Conservation (phyloP, 2,797 vertebrate species). For the Brachymystax lenok region DNA sequence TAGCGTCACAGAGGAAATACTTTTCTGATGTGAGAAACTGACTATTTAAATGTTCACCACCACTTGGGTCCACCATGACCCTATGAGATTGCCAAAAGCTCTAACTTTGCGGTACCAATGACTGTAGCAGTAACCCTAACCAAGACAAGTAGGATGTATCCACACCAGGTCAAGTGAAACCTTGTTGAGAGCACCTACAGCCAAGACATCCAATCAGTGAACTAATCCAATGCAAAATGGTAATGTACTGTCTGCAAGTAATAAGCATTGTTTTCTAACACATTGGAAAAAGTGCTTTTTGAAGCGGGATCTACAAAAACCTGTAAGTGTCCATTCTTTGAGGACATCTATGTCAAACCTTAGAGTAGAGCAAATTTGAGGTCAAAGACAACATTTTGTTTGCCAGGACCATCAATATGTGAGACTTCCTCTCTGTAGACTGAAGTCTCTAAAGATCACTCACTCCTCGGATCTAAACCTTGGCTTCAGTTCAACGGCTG, state of each 20-base stretch:
- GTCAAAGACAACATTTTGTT: neutral
- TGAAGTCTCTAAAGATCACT: neutral
- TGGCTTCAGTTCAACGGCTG: conserved; percentile 77
- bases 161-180: too few species aligned
- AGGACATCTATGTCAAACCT: neutral
- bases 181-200: neutral
- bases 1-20: conserved; percentile 62
- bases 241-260: neutral
- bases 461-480: conserved; percentile 60
- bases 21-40: conserved; percentile 51
- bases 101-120: neutral
- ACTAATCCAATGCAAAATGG: neutral
- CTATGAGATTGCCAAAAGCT: conserved; percentile 19
- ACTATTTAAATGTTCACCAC: conserved; percentile 44
- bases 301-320: neutral
- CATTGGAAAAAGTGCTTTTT: too few species aligned
- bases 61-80: conserved; percentile 26
- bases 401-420: neutral
- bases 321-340: neutral
- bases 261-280: neutral
- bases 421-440: neutral
- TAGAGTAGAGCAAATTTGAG: neutral
- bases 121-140: too few species aligned
- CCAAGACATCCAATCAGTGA: neutral
- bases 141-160: too few species aligned